Percentiles rank a stretch among this genome's conserved stretches.
These are phyloP conservation scores for Phoronis australis DNA, from an alignment of 2,888 invertebrate species.

Conservation along the genomic window DNA sequence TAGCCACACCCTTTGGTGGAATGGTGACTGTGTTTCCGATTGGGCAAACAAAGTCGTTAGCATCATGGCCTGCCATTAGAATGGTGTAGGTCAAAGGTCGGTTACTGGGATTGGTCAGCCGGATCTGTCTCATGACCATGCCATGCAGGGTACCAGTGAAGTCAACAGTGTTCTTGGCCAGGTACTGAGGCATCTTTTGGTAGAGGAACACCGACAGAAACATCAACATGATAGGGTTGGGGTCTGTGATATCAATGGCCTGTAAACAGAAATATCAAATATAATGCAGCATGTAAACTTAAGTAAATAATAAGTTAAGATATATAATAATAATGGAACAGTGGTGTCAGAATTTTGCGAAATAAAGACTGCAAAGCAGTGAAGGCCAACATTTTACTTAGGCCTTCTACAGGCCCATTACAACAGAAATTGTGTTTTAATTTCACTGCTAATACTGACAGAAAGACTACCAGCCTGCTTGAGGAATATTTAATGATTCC, in stretches of 20 bases:
- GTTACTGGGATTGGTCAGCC: conserved; percentile 45
- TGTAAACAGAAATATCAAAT: conserved; percentile 15
- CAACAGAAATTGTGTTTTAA: no score
- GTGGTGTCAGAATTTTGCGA: no score
- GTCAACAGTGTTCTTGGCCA: conserved; percentile 44
- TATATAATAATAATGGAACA: no score
- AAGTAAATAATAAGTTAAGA: no score
- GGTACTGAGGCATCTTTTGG: conserved; percentile 46
- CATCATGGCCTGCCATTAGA: conserved; percentile 45
- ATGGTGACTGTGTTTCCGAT: conserved; percentile 43
- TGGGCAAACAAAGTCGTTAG: conserved; percentile 43
- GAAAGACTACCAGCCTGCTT: no score
- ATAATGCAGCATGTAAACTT: no score
- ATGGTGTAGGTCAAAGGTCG: conserved; percentile 48
- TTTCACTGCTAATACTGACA: no score
- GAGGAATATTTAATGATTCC: no score
- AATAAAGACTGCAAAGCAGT: no score
- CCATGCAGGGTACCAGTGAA: conserved; percentile 45
- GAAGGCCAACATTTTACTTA: no score
- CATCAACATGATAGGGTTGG: conserved; percentile 49
- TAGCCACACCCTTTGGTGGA: conserved; percentile 35
- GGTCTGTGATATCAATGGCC: conserved; percentile 53
- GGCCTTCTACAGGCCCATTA: no score
- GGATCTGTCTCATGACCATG: conserved; percentile 45
- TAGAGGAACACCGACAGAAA: conserved; percentile 45